Evolutionary conservation across 2,113 vertebrate species (phyloP).

Genomic region (Ptilonorhynchus violaceus): DNA sequence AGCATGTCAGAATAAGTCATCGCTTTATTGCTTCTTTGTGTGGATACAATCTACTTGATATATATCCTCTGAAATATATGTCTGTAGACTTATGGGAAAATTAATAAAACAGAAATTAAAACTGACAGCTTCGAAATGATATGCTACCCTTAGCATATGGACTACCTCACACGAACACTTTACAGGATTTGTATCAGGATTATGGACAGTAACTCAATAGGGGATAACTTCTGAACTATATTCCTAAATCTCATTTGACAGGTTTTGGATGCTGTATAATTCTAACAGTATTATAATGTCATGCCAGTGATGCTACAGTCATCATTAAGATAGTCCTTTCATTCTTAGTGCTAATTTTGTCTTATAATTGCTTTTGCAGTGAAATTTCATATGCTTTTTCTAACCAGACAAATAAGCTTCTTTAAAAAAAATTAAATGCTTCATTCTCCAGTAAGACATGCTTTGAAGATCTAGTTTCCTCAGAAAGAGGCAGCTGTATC

Average conservation of each 20-base stretch:
- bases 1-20: not conserved
- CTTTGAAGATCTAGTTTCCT: not conserved
- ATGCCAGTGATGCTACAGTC: conserved; percentile 52
- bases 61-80: conserved; percentile 67
- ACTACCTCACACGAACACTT: conserved; percentile 64
- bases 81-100: conserved; percentile 73
- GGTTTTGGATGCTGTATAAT: conserved; percentile 73
- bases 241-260: conserved; percentile 78
- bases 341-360: conserved; percentile 43
- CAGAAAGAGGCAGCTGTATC: not conserved
- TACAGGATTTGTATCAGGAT: conserved; percentile 72
- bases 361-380: conserved; percentile 34
- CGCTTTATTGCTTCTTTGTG: conserved; percentile 55
- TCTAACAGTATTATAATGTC: conserved; percentile 65
- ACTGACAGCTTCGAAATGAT: conserved; percentile 74
- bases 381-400: not conserved
- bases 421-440: conserved; percentile 17
- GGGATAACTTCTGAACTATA: conserved; percentile 73
- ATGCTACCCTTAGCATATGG: conserved; percentile 78
- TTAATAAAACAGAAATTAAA: conserved; percentile 79
- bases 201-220: conserved; percentile 76
- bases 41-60: conserved; percentile 56
- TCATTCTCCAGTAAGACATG: conserved; percentile 1
- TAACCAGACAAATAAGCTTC: conserved; percentile 18
- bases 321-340: conserved; percentile 63